Evolutionary conservation across 2,113 vertebrate species (phyloP).

Genomic region (Chaenogobius annularis): DNA sequence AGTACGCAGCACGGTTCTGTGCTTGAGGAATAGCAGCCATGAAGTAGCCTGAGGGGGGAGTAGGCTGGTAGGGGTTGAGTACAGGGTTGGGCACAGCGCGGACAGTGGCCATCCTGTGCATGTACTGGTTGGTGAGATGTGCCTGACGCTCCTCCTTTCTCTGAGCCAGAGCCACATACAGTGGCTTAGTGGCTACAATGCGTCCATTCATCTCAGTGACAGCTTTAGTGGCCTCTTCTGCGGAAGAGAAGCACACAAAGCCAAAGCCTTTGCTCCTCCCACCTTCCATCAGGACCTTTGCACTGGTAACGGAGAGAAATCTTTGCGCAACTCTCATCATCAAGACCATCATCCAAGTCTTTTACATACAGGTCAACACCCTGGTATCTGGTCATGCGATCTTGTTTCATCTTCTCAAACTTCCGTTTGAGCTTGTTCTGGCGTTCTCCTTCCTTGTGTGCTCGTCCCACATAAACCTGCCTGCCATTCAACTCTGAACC

Average conservation of each 20-base stretch:
- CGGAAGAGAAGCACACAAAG: conserved; percentile 98
- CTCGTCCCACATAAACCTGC: conserved; percentile 95
- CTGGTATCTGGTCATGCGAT: conserved; percentile 99
- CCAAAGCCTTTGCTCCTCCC: conserved; percentile 98
- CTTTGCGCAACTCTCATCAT: conserved; percentile 96
- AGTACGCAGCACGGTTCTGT: conserved; percentile 97
- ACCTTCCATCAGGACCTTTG: conserved; percentile 99
- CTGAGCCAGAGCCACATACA: conserved; percentile 96
- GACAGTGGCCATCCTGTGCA: conserved; percentile 99
- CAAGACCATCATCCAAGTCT: conserved; percentile 96
- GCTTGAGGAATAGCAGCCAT: conserved; percentile 99
- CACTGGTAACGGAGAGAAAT: conserved; percentile 99
- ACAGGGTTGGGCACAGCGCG: conserved; percentile 96
- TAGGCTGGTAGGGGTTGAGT: conserved; percentile 96
- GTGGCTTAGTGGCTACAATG: conserved; percentile 96
- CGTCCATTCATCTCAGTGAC: conserved; percentile 99
- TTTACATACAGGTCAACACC: conserved; percentile 98
- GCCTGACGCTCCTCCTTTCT: conserved; percentile 97
- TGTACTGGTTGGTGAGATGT: conserved; percentile 98
- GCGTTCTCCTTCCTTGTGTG: conserved; percentile 97
- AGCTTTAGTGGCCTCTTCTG: conserved; percentile 98
- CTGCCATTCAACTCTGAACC: conserved; percentile 97
- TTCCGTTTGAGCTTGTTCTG: conserved; percentile 98
- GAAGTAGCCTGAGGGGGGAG: conserved; percentile 98
- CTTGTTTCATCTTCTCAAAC: conserved; percentile 99